Base-by-base conservation (phyloP, 1,140 invertebrate species). In the Zaprionus inermis region DNA sequence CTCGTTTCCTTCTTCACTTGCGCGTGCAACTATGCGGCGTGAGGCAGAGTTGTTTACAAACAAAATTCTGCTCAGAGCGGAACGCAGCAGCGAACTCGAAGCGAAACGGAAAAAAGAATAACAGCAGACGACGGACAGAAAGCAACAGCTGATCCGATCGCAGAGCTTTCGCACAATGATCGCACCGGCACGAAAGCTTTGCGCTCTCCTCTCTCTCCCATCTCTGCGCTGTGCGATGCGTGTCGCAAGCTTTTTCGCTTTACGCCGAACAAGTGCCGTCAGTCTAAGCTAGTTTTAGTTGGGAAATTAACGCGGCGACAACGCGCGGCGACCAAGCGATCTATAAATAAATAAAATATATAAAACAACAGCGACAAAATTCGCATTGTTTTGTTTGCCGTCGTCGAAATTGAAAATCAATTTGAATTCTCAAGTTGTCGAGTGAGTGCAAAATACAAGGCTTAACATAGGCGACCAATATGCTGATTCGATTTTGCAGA, bases 281-380 rank as follows among this genome's bases (percentile, higher is more conserved):
- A 20, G 64, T 63, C 77, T 72, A 79, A 79, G 77, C 77, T 79
- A 79, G 77, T 79, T 79, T 79, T 79, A 79, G 77, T 79, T 73
- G 69, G 70, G 69, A 72, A 76, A 60, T 71, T 60, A 59, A 76
- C 63, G 69, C 74, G 64, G 22, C 65, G 65, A 73, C 70, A 69
- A 28, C 60, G 22, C 70, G 51, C 74, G 58, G 64, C 59, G 18
- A 51, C 30, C 36, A 59, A 49, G 28, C 68, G 55, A 51, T 67
- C 66, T 64, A 78, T 44, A 75, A 71, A 75, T 65, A 65, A 12
- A 16, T n/a, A 30, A n/a, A 41, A 38, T 3, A 65, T 24, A 63
- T 56, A 56, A 36, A 7, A 72, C 54, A 52, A 7, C 24, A 16
- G 28, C 24, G 46, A 24, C 54, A 36, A 63, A 32, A 5, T 9